Conservation (phyloP, 2,113 vertebrate species). For the Trichechus manatus region DNA sequence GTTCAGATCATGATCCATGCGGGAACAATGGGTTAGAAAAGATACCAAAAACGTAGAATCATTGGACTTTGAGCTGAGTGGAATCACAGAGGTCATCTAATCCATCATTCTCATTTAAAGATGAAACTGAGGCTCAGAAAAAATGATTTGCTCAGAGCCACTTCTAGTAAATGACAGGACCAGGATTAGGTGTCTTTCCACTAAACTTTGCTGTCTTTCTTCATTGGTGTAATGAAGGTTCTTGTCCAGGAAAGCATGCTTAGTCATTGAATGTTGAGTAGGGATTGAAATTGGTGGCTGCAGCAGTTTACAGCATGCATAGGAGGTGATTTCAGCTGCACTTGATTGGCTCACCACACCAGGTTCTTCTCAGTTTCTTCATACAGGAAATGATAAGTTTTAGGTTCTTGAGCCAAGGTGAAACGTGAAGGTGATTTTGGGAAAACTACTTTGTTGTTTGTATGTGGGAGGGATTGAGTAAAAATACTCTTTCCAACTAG, state of each 20-base stretch:
- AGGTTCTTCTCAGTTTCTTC: conserved; percentile 15
- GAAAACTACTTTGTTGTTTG: neutral
- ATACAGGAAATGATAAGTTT: neutral
- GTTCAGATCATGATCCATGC: neutral
- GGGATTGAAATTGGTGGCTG: neutral
- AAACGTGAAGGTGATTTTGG: conserved; percentile 45
- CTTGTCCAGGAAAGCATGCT: neutral
- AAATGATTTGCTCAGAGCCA: neutral
- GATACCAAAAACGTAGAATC: neutral
- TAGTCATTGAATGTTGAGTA: neutral
- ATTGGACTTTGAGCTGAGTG: conserved; percentile 2
- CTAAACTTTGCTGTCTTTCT: neutral
- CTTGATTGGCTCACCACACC: neutral
- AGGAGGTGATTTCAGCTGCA: neutral
- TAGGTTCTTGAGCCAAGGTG: conserved; percentile 18
- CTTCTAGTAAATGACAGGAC: neutral
- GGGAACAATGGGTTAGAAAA: neutral
- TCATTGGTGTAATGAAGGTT: neutral
- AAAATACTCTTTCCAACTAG: neutral
- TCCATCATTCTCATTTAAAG: neutral
- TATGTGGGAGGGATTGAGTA: neutral
- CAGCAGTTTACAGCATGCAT: neutral
- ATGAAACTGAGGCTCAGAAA: conserved; percentile 24
- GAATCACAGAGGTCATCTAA: neutral
- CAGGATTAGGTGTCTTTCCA: neutral